Evolutionary conservation across 2,113 vertebrate genomes (phyloP).

Genomic region (Colistium nudipinnis): DNA sequence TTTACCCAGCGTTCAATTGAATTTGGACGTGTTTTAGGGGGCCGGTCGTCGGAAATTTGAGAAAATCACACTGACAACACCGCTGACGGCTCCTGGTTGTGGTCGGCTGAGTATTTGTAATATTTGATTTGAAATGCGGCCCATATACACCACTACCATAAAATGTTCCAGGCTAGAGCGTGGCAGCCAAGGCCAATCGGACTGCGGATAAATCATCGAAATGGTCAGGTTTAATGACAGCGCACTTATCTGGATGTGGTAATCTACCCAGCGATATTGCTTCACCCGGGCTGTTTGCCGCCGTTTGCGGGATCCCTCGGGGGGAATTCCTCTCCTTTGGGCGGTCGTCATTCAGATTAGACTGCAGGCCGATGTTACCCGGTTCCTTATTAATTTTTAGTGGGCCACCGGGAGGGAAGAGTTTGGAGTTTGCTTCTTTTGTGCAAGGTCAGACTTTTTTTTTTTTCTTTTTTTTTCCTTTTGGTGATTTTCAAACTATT

Average conservation of each 20-base stretch:
- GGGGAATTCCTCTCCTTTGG: constrained; percentile 17
- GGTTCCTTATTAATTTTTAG: constrained; percentile 41
- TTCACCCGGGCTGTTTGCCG: constrained; percentile 42
- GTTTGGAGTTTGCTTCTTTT: constrained; percentile 21
- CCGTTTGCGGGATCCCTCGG: constrained; percentile 45
- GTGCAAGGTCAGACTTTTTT: constrained; percentile 11
- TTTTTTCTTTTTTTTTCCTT: background rate
- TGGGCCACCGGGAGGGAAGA: background rate
- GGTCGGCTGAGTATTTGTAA: constrained; percentile 2
- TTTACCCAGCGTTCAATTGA: constrained; percentile 19
- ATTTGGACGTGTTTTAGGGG: constrained; percentile 10
- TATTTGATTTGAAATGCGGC: constrained; percentile 23
- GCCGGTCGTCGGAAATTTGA: constrained; percentile 18
- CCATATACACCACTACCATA: constrained; percentile 24
- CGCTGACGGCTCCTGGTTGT: constrained; percentile 17
- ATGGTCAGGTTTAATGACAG: constrained; percentile 55
- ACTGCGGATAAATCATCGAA: constrained; percentile 49
- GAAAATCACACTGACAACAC: background rate
- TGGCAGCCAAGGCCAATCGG: constrained; percentile 37
- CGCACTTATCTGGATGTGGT: constrained; percentile 63
- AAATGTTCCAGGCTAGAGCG: constrained; percentile 36
- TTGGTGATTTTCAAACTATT: background rate
- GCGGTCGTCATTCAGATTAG: constrained; percentile 33
- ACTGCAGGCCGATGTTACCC: constrained; percentile 31
- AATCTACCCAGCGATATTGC: constrained; percentile 53